Evolutionary conservation across 2,113 vertebrate genomes (phyloP).

Genomic region (Pseudopipra pipra): DNA sequence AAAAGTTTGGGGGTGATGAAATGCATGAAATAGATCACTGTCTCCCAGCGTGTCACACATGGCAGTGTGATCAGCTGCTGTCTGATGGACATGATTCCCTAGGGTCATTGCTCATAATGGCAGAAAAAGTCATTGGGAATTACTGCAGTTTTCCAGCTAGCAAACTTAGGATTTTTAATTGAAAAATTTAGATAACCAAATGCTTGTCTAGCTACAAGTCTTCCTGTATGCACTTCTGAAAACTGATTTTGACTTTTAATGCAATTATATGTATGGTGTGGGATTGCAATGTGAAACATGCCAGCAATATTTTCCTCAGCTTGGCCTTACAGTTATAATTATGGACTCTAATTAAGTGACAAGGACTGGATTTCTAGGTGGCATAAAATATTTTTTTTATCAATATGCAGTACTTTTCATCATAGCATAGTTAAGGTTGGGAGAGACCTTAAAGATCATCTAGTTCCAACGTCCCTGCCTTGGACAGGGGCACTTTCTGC

Average conservation of each 20-base stretch:
- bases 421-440: neutral
- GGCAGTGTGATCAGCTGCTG: neutral
- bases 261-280: neutral
- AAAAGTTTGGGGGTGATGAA: neutral
- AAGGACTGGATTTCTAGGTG: neutral
- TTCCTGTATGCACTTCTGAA: neutral
- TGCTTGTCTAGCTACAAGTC: neutral
- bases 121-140: neutral
- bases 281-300: neutral
- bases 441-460: neutral
- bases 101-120: neutral
- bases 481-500: neutral
- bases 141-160: neutral
- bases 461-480: neutral
- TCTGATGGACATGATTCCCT: neutral
- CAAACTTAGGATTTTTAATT: neutral
- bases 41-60: neutral
- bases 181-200: neutral
- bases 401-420: neutral
- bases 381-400: neutral
- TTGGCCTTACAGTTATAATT: neutral
- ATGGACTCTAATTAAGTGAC: neutral
- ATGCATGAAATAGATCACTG: neutral
- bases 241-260: neutral
- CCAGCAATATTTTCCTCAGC: neutral